Base-by-base conservation (phyloP, 2,797 vertebrate genomes). In the Sardinella longiceps region DNA sequence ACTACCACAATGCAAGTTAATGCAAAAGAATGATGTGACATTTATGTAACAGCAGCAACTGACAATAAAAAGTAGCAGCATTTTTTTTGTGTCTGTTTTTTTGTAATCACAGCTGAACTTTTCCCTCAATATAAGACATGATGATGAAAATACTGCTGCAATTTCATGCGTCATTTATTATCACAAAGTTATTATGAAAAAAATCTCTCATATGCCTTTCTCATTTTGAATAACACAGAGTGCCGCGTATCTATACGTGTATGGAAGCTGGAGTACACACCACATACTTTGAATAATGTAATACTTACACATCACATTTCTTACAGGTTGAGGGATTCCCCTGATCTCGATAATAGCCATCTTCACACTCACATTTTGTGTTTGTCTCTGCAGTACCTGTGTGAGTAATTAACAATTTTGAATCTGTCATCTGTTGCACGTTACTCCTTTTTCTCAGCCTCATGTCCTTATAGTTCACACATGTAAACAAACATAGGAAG, bases 291-390 rank as follows among this genome's bases (percentile, higher is more conserved):
- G 56, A 20, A 39, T 82, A 70, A 5, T 45, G 66, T 14, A 15
- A 11, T 63, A 92, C 95, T 94, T 88, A 96, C 95, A 43, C 82
- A 1, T n/a, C 83, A 86, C 94, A 95, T 3, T 0, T 88, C 60
- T 84, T 4, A 87, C 94, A 95, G 60, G 0, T 2, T 14, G 83
- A 87, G 1, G 0, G 45, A 0, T 83, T 85, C 30, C 53, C 46
- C 46, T 9, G 46, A 46, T 46, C 80, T 84, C 5, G 86, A 88
- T 92, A 89, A 91, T 87, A 89, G 2, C 82, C 48, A 5, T 89
- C 60, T 83, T 80, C 83, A 80, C 94, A 95, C 1, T 14, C 80
- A 87, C 95, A 96, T 37, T 63, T 82, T 0, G 90, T 92, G 90
- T 95, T 77, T 0, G 2, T 53, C 1, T 91, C 30, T 0, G 0